These are phyloP conservation scores for Chrysina gloriosa DNA, from an alignment of 2,888 invertebrate species.

Conservation along the genomic window DNA sequence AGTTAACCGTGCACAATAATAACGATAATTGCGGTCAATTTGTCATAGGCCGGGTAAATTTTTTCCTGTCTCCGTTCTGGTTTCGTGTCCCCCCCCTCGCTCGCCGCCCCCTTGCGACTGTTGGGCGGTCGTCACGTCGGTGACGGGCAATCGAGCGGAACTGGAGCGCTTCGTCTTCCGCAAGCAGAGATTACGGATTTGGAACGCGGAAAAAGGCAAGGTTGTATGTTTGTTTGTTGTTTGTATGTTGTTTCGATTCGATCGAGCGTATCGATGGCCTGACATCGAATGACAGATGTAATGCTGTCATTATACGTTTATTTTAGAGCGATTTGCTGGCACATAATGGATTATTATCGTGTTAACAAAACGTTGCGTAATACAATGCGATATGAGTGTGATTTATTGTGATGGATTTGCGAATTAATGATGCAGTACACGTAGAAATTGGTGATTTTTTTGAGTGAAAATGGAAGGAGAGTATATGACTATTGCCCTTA, in stretches of 20 bases:
- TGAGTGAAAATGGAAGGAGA: too few relatives aligned
- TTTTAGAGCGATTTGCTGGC: background rate
- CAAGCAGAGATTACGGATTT: constrained; percentile 10
- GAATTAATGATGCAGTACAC: too few relatives aligned
- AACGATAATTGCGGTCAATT: constrained; percentile 5
- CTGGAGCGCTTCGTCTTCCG: constrained; percentile 14
- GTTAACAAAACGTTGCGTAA: background rate
- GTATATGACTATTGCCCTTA: too few relatives aligned
- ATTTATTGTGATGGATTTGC: too few relatives aligned
- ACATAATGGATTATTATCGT: background rate
- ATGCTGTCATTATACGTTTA: too few relatives aligned
- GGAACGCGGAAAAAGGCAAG: constrained; percentile 6
- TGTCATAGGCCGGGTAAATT: constrained; percentile 9
- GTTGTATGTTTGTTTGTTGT: constrained; percentile 3
- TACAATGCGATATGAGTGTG: too few relatives aligned
- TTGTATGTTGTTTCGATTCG: background rate
- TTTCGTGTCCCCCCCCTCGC: background rate
- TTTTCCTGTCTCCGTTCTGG: background rate
- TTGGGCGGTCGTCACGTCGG: background rate
- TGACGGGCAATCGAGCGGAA: constrained; percentile 13
- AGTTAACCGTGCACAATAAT: background rate
- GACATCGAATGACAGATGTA: background rate
- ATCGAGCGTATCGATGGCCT: constrained; percentile 12
- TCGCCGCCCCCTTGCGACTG: background rate
- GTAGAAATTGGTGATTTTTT: too few relatives aligned